Base-by-base conservation (phyloP, 2,113 vertebrate species). In the Proterorhinus semilunaris region DNA sequence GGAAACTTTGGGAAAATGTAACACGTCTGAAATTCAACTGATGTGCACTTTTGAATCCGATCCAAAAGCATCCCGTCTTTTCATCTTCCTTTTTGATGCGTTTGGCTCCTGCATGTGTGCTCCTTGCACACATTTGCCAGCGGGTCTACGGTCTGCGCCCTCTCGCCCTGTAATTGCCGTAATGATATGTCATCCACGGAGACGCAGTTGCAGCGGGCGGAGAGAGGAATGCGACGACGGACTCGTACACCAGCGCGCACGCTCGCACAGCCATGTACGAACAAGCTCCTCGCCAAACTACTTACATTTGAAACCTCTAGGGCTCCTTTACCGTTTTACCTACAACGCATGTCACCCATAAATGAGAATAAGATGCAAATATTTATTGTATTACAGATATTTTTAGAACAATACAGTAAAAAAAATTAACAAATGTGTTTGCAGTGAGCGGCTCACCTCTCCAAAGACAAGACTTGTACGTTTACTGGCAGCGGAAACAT, bases 171-270 rank as follows among this genome's bases (percentile, higher is more conserved):
- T 91, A 87, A 89, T 91, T 90, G 90, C 61, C 51, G 69, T 90
- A 90, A 91, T 91, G 85, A 91, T 75, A 90, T 86, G 86, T 90
- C 84, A 86, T 89, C 80, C 79, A 79, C 66, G n/a, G 62, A 84
- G 80, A 86, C 77, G 72, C 85, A 78, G 77, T 83, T 27, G 7
- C 76, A 82, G 58, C 64, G 79, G 89, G 87, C 80, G 86, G 84
- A 76, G 79, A 78, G 79, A 76, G 89, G 88, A 89, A 89, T 88
- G 87, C 74, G 27, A 36, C 27, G 68, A 70, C 3, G 64, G 48
- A 84, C 81, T 71, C 76, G 78, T 69, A 72, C 45, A 10, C 66
- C 57, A 49, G 8, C 55, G 66, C 66, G 73, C 62, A 72, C 68
- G 58, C 67, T 79, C 58, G 58, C 50, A 66, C 55, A 69, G 55